A percentile compares a stretch with the other conserved stretches of the same genome.
Conservation (phyloP, 2,888 invertebrate genomes). For the Drosophila monieri region DNA sequence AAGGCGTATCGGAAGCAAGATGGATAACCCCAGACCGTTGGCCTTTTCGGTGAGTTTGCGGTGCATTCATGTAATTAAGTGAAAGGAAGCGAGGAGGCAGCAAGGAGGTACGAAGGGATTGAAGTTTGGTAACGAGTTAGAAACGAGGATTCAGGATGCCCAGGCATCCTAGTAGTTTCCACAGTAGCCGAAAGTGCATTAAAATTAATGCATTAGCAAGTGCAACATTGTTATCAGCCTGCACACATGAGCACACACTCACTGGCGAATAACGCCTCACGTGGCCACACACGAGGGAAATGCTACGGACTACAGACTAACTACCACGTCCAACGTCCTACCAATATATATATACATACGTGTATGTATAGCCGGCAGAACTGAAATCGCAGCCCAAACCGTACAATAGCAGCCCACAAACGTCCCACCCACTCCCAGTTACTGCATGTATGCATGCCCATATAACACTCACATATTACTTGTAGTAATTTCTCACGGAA, state of each 20-base stretch:
- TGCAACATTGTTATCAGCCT: constrained; percentile 77
- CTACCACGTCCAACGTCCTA: constrained; percentile 46
- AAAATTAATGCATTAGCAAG: constrained; percentile 78
- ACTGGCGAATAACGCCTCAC: constrained; percentile 43
- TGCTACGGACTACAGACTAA: background rate
- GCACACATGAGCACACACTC: constrained; percentile 74
- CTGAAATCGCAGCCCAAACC: constrained; percentile 3
- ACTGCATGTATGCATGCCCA: constrained; percentile 34
- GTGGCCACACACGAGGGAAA: constrained; percentile 73
- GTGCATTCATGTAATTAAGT: constrained; percentile 74
- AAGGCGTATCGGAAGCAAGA: constrained; percentile 69
- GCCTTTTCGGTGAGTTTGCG: constrained; percentile 42
- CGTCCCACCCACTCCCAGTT: background rate
- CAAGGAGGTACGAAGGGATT: background rate
- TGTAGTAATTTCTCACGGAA: constrained; percentile 82
- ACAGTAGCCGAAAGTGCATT: constrained; percentile 67
- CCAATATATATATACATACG: background rate
- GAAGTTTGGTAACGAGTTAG: background rate
- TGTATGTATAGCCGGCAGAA: background rate
- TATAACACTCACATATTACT: constrained; percentile 73
- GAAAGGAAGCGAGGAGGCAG: constrained; percentile 29
- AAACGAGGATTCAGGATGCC: constrained; percentile 10
- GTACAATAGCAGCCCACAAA: constrained; percentile 11
- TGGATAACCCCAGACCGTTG: constrained; percentile 67
- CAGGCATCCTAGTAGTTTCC: constrained; percentile 21